Base-by-base conservation (phyloP, 2,113 vertebrate genomes). In the Oceanites oceanicus region DNA sequence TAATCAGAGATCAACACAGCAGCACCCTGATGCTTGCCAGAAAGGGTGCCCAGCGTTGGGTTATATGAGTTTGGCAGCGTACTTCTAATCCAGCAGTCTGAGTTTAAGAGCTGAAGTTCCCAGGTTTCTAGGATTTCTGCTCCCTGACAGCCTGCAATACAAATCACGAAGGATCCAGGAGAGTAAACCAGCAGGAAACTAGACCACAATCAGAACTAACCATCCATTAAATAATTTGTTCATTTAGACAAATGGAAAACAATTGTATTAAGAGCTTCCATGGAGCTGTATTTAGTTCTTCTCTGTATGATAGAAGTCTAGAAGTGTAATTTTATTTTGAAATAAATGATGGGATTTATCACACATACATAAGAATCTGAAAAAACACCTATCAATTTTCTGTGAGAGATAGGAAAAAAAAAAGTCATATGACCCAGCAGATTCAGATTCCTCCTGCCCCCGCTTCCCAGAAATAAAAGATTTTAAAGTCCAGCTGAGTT, bases 191-290 rank as follows among this genome's bases (percentile, higher is more conserved):
- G 85, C 63, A 92, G 75, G 88, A 84, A 81, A 77, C n/a, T 2
- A 86, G 22, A 73, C 38, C 77, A 90, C 72, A 80, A 15, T 63
- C 89, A 94, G 68, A 95, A 74, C 65, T 87, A 91, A 78, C 66
- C 61, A 75, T 9, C 61, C 15, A 0, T 42, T 87, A 86, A 71
- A 81, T 50, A 26, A 44, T 27, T 81, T 62, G 55, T 95, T 85
- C 70, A 91, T 91, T 91, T 75, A 75, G 56, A 85, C 30, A 71
- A 94, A 72, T 81, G 73, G 56, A 91, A 95, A 92, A 63, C 80
- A 84, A 94, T 68, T 65, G n/a, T 52, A 77, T 81, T 67, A 62
- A 86, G 17, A 92, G 67, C 55, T 83, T 83, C 87, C 7, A 10
- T 11, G 23, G 42, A 83, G 65, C 68, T 83, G 49, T 29, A 66